A percentile compares a stretch with the other conserved stretches of the same genome.
Conservation (phyloP, 1,140 invertebrate species). For the Idris sp. region DNA sequence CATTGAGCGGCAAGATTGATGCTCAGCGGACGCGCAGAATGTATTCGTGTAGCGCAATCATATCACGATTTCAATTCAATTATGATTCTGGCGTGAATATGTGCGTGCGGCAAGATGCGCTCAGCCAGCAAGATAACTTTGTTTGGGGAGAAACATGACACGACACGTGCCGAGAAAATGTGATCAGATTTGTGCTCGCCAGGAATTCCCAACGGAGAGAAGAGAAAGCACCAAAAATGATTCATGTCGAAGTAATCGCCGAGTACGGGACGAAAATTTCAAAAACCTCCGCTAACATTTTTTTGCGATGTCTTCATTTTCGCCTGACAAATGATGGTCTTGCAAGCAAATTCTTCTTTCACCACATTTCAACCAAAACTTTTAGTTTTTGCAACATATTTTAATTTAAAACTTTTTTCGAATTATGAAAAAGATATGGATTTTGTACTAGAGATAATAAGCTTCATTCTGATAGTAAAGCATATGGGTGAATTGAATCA, state of each 20-base stretch:
- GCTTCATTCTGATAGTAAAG: too few species aligned
- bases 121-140: constrained; percentile 47
- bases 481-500: too few species aligned
- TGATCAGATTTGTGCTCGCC: constrained; percentile 56
- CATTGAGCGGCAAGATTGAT: constrained; percentile 53
- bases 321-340: constrained; percentile 10
- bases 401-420: too few species aligned
- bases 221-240: constrained; percentile 44
- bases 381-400: too few species aligned
- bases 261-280: constrained; percentile 38
- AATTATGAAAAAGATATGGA: too few species aligned
- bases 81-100: constrained; percentile 53
- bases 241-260: constrained; percentile 58
- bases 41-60: constrained; percentile 42
- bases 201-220: constrained; percentile 36
- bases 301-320: constrained; percentile 28
- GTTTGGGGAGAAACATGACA: constrained; percentile 55
- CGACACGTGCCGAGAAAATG: constrained; percentile 58
- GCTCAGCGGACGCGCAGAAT: constrained; percentile 12
- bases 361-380: too few species aligned
- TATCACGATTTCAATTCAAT: constrained; percentile 62
- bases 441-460: too few species aligned
- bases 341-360: constrained; percentile 1
- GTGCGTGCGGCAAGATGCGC: constrained; percentile 44
- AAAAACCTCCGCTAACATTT: constrained; percentile 10